phyloP scores from a whole-genome alignment of 2,888 invertebrate species.

The Sicus ferrugineus region DNA sequence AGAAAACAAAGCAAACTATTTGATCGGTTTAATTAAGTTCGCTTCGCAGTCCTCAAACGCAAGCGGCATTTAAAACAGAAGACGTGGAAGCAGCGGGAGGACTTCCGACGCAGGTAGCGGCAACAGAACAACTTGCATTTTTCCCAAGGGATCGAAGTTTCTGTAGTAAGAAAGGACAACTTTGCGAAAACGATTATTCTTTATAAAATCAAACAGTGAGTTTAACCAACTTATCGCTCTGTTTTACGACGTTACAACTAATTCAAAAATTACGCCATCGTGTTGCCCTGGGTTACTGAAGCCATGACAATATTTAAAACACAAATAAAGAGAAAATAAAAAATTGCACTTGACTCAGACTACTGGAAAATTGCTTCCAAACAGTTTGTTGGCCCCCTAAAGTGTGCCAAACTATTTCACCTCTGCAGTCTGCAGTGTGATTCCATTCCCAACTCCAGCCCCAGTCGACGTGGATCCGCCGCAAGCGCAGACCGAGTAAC shows the following conservation, averaged over 20 bases:
- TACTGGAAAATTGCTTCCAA: neutral
- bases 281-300: no score
- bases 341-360: neutral
- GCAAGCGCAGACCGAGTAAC: neutral
- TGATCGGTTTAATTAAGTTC: neutral
- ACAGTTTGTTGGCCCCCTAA: neutral
- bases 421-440: conserved; percentile 18
- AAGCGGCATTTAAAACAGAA: neutral
- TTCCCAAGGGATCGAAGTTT: no score
- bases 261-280: no score
- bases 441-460: neutral
- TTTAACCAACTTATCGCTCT: no score
- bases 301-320: no score
- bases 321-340: no score
- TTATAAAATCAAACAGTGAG: no score
- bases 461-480: neutral
- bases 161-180: no score
- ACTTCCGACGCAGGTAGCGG: neutral
- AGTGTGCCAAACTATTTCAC: conserved; percentile 39
- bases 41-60: neutral
- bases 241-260: no score
- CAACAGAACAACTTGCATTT: no score
- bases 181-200: no score
- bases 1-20: neutral
- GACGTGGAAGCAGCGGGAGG: no score